phyloP scores from a whole-genome alignment of 2,113 vertebrate genomes.

The Xenopus laevis region DNA sequence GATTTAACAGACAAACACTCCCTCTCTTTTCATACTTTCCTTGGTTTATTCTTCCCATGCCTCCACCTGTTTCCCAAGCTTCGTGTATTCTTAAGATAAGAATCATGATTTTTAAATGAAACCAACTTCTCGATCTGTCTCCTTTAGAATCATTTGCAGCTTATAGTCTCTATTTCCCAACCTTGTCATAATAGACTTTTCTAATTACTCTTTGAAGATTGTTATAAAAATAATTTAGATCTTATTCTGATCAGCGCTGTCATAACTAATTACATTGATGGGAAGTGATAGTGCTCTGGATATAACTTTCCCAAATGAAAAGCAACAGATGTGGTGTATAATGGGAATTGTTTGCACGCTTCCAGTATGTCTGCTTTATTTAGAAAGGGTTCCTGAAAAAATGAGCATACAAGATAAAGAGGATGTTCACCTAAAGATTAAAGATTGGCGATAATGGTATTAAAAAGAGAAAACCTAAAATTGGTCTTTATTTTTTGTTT shows the following conservation, averaged over 20 bases:
- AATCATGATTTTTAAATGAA: constrained; percentile 9
- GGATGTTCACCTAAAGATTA: too few species aligned
- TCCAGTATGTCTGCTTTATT: constrained; percentile 5
- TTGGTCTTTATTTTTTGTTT: too few species aligned
- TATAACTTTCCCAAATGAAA: constrained; percentile 26
- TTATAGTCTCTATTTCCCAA: constrained; percentile 14
- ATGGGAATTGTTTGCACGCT: constrained; percentile 9
- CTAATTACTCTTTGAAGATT: constrained; percentile 23
- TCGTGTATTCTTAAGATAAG: too few species aligned
- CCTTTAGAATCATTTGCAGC: constrained; percentile 19
- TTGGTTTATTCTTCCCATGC: background rate
- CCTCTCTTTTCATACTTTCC: too few species aligned
- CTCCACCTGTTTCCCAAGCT: background rate
- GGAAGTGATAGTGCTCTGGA: constrained; percentile 28
- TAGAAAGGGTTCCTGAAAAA: too few species aligned
- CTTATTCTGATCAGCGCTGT: constrained; percentile 38
- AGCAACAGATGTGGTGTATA: constrained; percentile 36
- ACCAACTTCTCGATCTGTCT: background rate
- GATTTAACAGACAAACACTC: too few species aligned
- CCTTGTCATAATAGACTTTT: constrained; percentile 32
- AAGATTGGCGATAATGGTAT: too few species aligned
- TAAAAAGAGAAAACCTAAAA: too few species aligned
- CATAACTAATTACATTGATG: constrained; percentile 21
- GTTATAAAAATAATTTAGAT: constrained; percentile 31
- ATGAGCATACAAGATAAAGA: too few species aligned